A percentile compares a stretch with the other conserved stretches of the same genome.
These are phyloP conservation scores for Agelaius phoeniceus DNA, from an alignment of 2,113 vertebrate genomes.

Conservation along the genomic window DNA sequence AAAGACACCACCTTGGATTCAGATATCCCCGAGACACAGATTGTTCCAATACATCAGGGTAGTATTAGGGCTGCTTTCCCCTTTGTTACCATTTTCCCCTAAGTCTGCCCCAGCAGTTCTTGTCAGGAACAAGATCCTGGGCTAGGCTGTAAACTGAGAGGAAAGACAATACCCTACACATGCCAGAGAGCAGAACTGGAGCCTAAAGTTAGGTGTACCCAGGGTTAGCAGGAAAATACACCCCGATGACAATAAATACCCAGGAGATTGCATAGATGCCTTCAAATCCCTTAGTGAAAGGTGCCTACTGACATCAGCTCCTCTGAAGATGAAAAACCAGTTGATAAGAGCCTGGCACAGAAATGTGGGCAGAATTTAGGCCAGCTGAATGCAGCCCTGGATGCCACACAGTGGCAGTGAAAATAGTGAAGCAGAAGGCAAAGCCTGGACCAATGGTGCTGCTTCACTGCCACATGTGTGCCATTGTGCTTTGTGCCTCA, in stretches of 20 bases:
- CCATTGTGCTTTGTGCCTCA: fast-evolving
- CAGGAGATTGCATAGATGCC: not conserved
- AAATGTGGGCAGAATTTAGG: not conserved
- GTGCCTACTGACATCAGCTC: not conserved
- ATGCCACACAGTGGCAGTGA: not conserved
- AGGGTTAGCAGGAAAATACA: not conserved
- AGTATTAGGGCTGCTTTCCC: not conserved
- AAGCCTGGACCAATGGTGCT: not conserved
- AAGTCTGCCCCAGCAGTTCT: not conserved
- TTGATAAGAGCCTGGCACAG: not conserved
- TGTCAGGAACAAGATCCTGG: not conserved
- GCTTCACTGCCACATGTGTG: not conserved
- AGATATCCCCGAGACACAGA: not conserved
- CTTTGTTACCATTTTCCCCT: not conserved
- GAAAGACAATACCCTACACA: not conserved
- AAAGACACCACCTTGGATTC: not conserved
- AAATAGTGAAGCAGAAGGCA: not conserved
- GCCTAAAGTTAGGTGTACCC: not conserved
- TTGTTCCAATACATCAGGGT: not conserved
- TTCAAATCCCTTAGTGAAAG: not conserved
- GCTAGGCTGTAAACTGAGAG: not conserved
- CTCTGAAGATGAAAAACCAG: not conserved
- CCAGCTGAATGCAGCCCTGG: not conserved
- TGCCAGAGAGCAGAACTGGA: not conserved
- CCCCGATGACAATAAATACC: not conserved